Percentiles rank a stretch among this genome's conserved stretches.
Conservation (phyloP, 2,797 vertebrate genomes). For the Acridotheres tristis region DNA sequence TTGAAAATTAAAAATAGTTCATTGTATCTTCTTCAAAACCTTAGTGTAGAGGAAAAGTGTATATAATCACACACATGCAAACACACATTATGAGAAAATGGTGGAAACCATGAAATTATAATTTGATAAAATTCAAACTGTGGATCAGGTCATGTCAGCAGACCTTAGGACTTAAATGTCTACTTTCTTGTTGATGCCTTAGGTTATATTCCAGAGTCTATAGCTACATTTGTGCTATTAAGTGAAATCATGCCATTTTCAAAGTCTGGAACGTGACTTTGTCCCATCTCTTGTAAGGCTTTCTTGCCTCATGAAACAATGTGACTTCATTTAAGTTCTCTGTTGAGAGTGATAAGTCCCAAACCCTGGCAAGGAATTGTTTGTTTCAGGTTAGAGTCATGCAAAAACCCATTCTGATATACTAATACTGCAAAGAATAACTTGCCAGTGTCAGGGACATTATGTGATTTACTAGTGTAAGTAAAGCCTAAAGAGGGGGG, state of each 20-base stretch:
- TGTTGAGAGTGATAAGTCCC: neutral
- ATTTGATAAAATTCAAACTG: neutral
- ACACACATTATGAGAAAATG: neutral
- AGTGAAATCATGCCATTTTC: neutral
- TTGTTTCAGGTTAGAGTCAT: neutral
- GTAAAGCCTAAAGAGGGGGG: neutral
- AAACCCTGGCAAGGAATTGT: neutral
- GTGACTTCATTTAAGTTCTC: neutral
- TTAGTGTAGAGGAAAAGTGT: neutral
- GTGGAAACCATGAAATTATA: neutral
- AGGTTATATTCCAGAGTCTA: neutral
- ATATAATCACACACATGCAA: neutral
- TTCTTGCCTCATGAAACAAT: rapidly evolving
- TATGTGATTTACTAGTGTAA: neutral
- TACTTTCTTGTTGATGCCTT: neutral
- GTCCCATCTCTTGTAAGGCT: neutral
- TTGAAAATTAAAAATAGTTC: neutral
- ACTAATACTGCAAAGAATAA: neutral
- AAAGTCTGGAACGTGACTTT: neutral
- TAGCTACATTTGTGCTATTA: neutral
- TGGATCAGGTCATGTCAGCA: neutral
- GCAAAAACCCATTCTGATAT: neutral
- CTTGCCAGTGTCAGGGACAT: neutral
- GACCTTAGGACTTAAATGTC: neutral
- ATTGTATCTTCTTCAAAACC: neutral